Conservation (phyloP, 2,888 invertebrate genomes). For the Ariolimax columbianus region DNA sequence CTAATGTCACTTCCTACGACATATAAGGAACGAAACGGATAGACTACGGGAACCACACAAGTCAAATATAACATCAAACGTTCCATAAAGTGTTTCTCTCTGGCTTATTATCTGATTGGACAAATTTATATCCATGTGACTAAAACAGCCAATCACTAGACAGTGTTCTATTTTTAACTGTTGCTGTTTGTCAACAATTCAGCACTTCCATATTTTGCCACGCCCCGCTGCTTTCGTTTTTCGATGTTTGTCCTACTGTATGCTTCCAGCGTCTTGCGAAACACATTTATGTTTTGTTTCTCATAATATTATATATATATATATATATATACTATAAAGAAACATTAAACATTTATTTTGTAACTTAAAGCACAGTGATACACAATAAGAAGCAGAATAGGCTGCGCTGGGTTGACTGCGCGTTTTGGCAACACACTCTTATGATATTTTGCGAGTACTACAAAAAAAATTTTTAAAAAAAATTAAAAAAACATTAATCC, state of each 20-base stretch:
- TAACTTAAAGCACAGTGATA: background rate
- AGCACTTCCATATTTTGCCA: constrained; percentile 22
- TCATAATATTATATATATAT: background rate
- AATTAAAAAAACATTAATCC: too few relatives aligned
- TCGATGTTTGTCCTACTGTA: background rate
- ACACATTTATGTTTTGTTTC: background rate
- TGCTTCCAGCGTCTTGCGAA: background rate
- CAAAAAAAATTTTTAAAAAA: too few relatives aligned
- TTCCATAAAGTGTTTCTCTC: too few relatives aligned
- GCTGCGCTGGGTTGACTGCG: too few relatives aligned
- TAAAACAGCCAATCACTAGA: background rate
- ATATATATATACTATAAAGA: background rate
- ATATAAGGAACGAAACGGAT: too few relatives aligned
- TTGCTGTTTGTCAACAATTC: constrained; percentile 42
- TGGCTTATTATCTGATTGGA: constrained; percentile 5
- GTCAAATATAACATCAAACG: too few relatives aligned
- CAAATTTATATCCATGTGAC: background rate
- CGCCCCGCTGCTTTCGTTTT: constrained; percentile 41
- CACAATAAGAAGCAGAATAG: background rate
- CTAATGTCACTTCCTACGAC: too few relatives aligned
- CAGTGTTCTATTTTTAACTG: constrained; percentile 39
- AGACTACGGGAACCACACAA: too few relatives aligned
- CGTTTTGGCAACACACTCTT: too few relatives aligned
- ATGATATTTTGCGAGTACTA: too few relatives aligned
- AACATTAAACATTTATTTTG: background rate